Base-by-base conservation (phyloP, 1,140 invertebrate species). In the Thrips palmi region DNA sequence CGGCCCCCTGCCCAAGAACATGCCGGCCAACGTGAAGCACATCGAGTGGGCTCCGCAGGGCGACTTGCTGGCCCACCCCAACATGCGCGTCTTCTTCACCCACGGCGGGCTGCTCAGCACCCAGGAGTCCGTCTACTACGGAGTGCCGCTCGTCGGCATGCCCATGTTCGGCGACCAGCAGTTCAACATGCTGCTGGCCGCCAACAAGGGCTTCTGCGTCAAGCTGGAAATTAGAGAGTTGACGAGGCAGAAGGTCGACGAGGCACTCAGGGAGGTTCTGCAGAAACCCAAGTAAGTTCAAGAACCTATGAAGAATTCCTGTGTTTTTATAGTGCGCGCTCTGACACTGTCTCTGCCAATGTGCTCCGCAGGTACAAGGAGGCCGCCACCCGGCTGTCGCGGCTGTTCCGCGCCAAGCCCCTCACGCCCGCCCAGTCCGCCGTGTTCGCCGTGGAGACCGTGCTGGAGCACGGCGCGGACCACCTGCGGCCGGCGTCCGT, bases 91-190 rank as follows among this genome's bases (percentile, higher is more conserved):
- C 2, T 76, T 77, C 44, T 65, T 77, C n/a, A 70, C 65, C 4
- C 70, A 75, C 45, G 71, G 71, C 33, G 74, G 74, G 0, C 52
- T 68, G 11, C 55, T 71, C n/a, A 69, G 71, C 19, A 52, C 62
- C 1, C 55, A 63, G 43, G 74, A 77, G 50, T 61, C 67, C 0
- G 45, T 73, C 8, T 59, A 66, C 21, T 60, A 59, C 23, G 63
- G 58, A 4, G 63, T 68, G 5, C 71, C 73, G 1, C 56, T 74
- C 20, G 50, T 77, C 35, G 65, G 62, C 19, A 57, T 75, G 34
- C 74, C 74, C 6, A 49, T 77, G 5, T 62, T 66, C 25, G 58
- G 56, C 3, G 74, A 78, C 44, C 72, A 71, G 48, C 48, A 46
- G 18, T 48, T 54, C 7, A 70, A 68, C 48, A 53, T 58, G 10